These are phyloP conservation scores for Erinaceus europaeus DNA, from an alignment of 2,113 vertebrate genomes.

Conservation along the genomic window DNA sequence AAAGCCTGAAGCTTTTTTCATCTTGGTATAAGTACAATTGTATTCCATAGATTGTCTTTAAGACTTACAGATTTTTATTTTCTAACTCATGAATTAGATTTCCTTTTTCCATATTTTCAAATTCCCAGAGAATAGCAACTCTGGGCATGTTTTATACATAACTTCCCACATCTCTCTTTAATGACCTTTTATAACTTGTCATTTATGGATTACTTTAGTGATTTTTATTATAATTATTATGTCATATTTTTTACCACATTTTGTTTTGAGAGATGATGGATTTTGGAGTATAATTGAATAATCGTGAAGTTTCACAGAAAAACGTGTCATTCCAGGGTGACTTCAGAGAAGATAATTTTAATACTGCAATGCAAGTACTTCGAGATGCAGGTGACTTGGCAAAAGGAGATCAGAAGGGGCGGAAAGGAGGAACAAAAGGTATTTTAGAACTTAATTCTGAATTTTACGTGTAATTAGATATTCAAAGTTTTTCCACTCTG, in stretches of 20 bases:
- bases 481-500: too few species aligned
- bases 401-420: slow-evolving; percentile 94
- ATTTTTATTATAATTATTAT: background rate
- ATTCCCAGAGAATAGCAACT: background rate
- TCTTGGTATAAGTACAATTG: background rate
- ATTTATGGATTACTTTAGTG: background rate
- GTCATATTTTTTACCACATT: background rate
- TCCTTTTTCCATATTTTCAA: background rate
- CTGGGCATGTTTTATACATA: background rate
- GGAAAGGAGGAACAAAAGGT: slow-evolving; percentile 97
- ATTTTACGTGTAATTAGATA: background rate
- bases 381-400: slow-evolving; percentile 92
- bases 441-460: slow-evolving; percentile 48
- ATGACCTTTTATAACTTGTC: background rate
- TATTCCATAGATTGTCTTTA: background rate
- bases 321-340: slow-evolving; percentile 87
- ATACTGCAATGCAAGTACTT: slow-evolving; percentile 98
- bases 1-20: background rate
- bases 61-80: background rate
- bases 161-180: background rate
- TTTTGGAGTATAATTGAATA: background rate
- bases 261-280: background rate
- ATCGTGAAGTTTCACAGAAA: slow-evolving; percentile 13
- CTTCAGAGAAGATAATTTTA: slow-evolving; percentile 99
- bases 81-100: background rate